These are phyloP conservation scores for Acrocephalus arundinaceus DNA, from an alignment of 2,113 vertebrate genomes.

Conservation along the genomic window DNA sequence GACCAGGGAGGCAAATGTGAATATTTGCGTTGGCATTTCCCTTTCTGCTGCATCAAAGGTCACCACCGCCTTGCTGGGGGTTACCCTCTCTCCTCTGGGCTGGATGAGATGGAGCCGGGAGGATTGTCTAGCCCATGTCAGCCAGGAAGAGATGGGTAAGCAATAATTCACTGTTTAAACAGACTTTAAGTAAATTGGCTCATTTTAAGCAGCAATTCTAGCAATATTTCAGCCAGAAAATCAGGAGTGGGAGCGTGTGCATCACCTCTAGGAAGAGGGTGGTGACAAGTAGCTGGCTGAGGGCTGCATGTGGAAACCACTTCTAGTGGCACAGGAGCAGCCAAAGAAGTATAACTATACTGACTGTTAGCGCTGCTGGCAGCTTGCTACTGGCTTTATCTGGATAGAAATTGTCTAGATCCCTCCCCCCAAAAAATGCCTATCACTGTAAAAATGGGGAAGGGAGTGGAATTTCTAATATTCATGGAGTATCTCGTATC, in stretches of 20 bases:
- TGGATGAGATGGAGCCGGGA: background rate
- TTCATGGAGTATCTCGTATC: background rate
- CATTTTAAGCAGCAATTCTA: constrained; percentile 10
- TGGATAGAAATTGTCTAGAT: background rate
- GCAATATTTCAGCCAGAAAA: constrained; percentile 38
- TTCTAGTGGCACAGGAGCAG: constrained; percentile 10
- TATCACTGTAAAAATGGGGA: background rate
- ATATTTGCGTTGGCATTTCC: background rate
- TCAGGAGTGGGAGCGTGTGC: constrained; percentile 1
- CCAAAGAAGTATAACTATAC: background rate
- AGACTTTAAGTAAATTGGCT: constrained; percentile 5
- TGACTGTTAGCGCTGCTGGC: background rate
- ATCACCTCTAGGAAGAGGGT: constrained; percentile 49
- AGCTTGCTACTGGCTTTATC: constrained; percentile 4
- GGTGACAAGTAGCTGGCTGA: constrained; percentile 62
- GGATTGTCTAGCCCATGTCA: background rate
- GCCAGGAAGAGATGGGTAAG: background rate
- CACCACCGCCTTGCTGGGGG: background rate
- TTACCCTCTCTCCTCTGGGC: background rate
- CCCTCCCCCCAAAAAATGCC: background rate
- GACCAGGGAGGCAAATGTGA: background rate
- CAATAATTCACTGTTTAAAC: background rate
- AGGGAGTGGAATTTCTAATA: background rate
- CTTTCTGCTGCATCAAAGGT: background rate
- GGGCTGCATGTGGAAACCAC: background rate